A percentile compares a stretch with the other conserved stretches of the same genome.
These are phyloP conservation scores for Brachionus plicatilis DNA, from an alignment of 1,140 invertebrate species.

Conservation along the genomic window DNA sequence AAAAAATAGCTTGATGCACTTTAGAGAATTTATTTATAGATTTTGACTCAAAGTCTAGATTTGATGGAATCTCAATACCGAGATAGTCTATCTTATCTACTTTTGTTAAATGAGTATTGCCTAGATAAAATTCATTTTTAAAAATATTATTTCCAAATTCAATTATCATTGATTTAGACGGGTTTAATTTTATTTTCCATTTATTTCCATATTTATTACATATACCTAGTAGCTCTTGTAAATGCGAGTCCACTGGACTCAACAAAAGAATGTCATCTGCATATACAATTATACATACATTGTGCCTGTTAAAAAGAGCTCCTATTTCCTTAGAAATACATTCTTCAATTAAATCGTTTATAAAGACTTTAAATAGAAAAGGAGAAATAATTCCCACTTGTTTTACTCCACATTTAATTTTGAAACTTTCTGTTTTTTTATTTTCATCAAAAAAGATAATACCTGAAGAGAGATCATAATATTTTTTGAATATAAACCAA, in stretches of 20 bases:
- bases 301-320: background rate
- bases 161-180: background rate
- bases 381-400: background rate
- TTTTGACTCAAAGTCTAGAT: background rate
- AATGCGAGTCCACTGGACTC: background rate
- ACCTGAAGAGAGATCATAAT: too few species aligned
- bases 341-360: background rate
- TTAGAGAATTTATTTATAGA: background rate
- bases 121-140: background rate
- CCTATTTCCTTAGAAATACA: background rate
- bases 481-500: too few species aligned
- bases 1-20: background rate
- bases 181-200: constrained; percentile 12
- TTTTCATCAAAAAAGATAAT: too few species aligned
- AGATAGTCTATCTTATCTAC: background rate
- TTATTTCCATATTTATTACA: background rate
- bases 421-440: too few species aligned
- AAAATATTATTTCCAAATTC: background rate
- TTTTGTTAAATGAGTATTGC: background rate
- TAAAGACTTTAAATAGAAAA: background rate
- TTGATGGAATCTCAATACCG: background rate
- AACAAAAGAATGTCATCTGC: background rate
- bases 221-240: background rate
- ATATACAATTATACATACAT: background rate
- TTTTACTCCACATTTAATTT: too few species aligned